Percentiles rank a stretch among this genome's conserved stretches.
Evolutionary conservation across 2,797 vertebrate species (phyloP).

Genomic region (Enteromius treurensis): DNA sequence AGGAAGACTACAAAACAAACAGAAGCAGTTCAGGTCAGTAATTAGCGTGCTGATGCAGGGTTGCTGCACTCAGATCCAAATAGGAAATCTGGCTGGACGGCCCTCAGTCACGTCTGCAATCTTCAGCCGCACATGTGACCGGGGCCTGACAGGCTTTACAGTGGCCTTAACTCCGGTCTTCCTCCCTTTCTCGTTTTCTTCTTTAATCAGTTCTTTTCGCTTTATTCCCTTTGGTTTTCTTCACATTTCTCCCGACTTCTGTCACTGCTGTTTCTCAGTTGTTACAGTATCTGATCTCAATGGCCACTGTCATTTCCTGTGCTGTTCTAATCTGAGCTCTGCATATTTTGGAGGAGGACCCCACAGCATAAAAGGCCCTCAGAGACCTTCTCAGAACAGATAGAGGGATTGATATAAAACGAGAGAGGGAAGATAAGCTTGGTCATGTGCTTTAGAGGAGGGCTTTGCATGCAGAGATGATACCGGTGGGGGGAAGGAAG

Average conservation of each 20-base stretch:
- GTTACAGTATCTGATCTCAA: slow-evolving; percentile 77
- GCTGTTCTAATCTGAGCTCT: slow-evolving; percentile 75
- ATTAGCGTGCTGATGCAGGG: slow-evolving; percentile 75
- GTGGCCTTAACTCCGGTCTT: slow-evolving; percentile 28
- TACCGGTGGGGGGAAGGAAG: slow-evolving; percentile 14
- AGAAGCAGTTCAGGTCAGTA: slow-evolving; percentile 74
- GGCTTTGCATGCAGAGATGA: slow-evolving; percentile 25
- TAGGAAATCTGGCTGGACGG: slow-evolving; percentile 62
- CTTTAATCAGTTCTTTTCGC: slow-evolving; percentile 11
- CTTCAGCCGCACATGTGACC: slow-evolving; percentile 57
- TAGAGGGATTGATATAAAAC: slow-evolving; percentile 19
- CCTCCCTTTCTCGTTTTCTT: slow-evolving; percentile 24
- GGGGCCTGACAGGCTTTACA: slow-evolving; percentile 44
- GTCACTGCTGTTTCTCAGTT: slow-evolving; percentile 55
- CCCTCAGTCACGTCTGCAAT: slow-evolving; percentile 59
- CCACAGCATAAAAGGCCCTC: slow-evolving; percentile 73
- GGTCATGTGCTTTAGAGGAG: slow-evolving; percentile 47
- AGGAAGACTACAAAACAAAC: slow-evolving; percentile 80
- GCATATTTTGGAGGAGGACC: slow-evolving; percentile 66
- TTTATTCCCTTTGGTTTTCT: slow-evolving; percentile 9
- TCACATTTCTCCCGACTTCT: slow-evolving; percentile 5
- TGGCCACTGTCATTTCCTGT: slow-evolving; percentile 76
- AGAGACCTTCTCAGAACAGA: slow-evolving; percentile 57
- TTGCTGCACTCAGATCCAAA: slow-evolving; percentile 56
- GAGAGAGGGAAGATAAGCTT: slow-evolving; percentile 46